Evolutionary conservation across 2,113 vertebrate genomes (phyloP).

Genomic region (Leucopsar rothschildi): DNA sequence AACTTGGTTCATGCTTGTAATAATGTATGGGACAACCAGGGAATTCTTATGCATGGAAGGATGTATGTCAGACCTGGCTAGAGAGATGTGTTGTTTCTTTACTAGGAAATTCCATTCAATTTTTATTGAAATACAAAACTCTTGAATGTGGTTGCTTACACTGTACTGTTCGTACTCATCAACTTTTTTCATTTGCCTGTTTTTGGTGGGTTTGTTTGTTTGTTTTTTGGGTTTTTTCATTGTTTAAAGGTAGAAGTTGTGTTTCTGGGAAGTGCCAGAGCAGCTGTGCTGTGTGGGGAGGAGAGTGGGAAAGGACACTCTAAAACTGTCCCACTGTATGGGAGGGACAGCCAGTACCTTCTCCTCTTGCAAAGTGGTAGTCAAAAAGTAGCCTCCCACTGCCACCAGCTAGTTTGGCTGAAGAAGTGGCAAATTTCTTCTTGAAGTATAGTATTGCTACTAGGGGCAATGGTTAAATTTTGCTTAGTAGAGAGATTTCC

Average conservation of each 20-base stretch:
- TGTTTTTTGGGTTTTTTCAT: background rate
- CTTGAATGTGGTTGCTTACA: background rate
- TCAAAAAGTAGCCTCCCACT: background rate
- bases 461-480: background rate
- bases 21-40: background rate
- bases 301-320: background rate
- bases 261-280: background rate
- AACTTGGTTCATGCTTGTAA: background rate
- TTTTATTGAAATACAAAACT: background rate
- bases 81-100: background rate
- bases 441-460: background rate
- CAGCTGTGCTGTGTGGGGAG: background rate
- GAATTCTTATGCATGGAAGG: rapidly evolving
- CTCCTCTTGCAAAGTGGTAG: background rate
- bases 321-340: background rate
- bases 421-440: background rate
- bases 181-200: background rate
- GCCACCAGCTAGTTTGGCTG: background rate
- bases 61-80: background rate
- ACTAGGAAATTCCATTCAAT: background rate
- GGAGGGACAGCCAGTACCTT: background rate
- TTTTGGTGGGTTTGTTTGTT: background rate
- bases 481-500: background rate
- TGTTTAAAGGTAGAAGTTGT: background rate
- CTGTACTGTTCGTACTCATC: background rate